Evolutionary conservation across 2,113 vertebrate species (phyloP).

Genomic region (Prolemur simus): DNA sequence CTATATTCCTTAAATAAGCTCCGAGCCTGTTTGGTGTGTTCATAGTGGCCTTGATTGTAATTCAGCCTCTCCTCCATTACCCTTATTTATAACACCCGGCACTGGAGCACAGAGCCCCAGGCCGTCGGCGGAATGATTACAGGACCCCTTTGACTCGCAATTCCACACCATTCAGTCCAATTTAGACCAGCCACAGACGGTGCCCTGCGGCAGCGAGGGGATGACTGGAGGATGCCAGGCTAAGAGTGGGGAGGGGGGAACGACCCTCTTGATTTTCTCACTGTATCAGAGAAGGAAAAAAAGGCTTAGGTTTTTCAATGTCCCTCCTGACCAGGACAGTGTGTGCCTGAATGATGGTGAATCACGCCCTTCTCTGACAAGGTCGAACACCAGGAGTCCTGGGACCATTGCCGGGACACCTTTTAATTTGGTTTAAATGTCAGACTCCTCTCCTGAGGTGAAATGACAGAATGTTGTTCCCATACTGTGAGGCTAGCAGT

Average conservation of each 20-base stretch:
- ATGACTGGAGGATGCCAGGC: not conserved
- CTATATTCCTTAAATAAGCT: constrained; percentile 65
- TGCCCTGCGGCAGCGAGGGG: constrained; percentile 41
- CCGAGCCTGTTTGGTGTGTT: not conserved
- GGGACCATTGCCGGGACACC: not conserved
- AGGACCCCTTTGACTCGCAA: constrained; percentile 83
- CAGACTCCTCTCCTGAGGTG: not conserved
- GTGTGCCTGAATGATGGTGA: not conserved
- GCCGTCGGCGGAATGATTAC: constrained; percentile 79
- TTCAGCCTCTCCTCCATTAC: constrained; percentile 79
- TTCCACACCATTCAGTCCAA: constrained; percentile 80
- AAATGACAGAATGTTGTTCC: not conserved
- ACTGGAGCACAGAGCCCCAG: constrained; percentile 65
- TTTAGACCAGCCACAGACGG: constrained; percentile 71
- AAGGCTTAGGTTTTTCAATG: not conserved
- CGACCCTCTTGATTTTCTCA: not conserved
- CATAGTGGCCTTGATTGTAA: constrained; percentile 73
- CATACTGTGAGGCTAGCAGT: not conserved
- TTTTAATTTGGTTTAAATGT: not conserved
- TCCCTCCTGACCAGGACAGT: not conserved
- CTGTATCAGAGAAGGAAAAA: not conserved
- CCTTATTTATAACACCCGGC: constrained; percentile 80
- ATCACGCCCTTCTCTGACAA: not conserved
- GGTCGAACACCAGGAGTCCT: not conserved
- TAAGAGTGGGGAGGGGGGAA: not conserved